Base-by-base conservation (phyloP, 2,888 invertebrate species). In the Zelleria hepariella region DNA sequence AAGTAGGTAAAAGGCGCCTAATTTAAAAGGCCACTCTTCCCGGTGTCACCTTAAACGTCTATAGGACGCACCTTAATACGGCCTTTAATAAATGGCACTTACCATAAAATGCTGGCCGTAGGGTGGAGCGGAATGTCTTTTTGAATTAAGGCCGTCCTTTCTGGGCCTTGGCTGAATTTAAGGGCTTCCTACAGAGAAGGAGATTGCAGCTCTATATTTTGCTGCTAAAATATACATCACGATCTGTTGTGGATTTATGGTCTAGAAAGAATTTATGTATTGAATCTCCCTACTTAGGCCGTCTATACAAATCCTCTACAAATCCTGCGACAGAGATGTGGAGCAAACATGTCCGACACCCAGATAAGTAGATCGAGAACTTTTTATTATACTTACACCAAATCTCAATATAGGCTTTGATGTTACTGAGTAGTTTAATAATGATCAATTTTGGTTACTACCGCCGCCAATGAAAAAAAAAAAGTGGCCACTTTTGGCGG, bases 61-160 rank as follows among this genome's bases (percentile, higher is more conserved):
- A 55, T 32, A 55, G 55, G 55, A 15, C 53, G 55, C 20, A 27
- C 32, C 55, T 20, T 55, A 55, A 55, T 55, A 55, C 18, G 55
- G 27, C 55, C 32, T 55, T 32, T 55, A 27, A 55, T 55, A 55
- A 55, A 55, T 55, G 55, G 55, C 55, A 27, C 32, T 55, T 55
- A 27, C 55, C 55, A 55, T 55, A 55, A 32, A 55, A 55, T 32
- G 55, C 21, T 8, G 55, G 20, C 55, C 20, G 55, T 32, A 20
- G 20, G 32, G 27, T 21, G 54, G 54, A 8, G 20, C 32, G 55
- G 32, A 55, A 55, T 55, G 55, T 18, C 55, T 55, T 23, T 55
- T 55, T 55, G 55, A 55, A 55, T 55, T 55, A 55, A 27, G 55
- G 21, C 55, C 24, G 32, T 20, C 55, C 32, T 32, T 21, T n/a